Evolutionary conservation across 2,113 vertebrate species (phyloP).

Genomic region (Leiothrix lutea): DNA sequence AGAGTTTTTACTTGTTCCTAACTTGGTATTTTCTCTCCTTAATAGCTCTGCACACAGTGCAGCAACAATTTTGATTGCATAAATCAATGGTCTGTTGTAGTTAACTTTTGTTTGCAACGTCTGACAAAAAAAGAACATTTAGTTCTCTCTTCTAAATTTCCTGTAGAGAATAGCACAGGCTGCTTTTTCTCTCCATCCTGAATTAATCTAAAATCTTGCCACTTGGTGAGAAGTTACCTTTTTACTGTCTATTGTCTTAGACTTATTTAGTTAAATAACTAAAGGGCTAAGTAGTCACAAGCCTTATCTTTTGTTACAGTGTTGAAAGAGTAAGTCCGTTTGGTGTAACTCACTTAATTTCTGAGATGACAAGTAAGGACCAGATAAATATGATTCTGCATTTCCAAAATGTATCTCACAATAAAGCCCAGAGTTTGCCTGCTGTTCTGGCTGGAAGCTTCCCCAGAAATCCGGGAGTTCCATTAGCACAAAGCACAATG

Average conservation of each 20-base stretch:
- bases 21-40: not conserved
- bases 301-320: not conserved
- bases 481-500: not conserved
- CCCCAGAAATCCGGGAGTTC: not conserved
- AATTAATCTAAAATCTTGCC: not conserved
- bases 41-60: not conserved
- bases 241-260: not conserved
- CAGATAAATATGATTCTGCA: not conserved
- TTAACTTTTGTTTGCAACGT: not conserved
- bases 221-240: not conserved
- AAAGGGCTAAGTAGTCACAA: not conserved
- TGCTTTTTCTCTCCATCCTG: not conserved
- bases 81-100: conserved; percentile 31
- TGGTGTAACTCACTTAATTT: not conserved
- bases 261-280: not conserved
- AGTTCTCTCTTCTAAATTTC: conserved; percentile 17
- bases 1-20: not conserved
- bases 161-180: not conserved
- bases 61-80: not conserved
- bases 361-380: not conserved
- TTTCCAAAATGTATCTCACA: not conserved
- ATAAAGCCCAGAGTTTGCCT: not conserved
- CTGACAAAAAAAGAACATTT: conserved; percentile 43
- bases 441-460: not conserved
- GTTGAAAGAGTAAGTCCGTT: not conserved